These are phyloP conservation scores for Argyrosomus regius DNA, from an alignment of 2,797 vertebrate genomes.

Conservation along the genomic window DNA sequence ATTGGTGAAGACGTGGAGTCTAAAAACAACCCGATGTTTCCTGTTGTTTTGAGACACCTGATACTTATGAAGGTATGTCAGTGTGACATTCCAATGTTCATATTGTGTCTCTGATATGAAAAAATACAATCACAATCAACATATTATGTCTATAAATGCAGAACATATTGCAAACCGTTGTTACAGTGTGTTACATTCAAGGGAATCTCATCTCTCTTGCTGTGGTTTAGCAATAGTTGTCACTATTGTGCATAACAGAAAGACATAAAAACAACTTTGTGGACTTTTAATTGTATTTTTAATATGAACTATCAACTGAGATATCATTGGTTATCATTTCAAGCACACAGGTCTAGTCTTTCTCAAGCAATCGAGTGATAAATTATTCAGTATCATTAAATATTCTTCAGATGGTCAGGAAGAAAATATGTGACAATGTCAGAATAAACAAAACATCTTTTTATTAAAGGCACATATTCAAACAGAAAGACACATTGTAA, in stretches of 20 bases:
- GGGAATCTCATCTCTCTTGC: background rate
- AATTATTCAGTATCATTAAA: background rate
- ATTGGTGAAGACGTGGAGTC: background rate
- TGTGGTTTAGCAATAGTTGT: background rate
- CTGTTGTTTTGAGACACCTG: background rate
- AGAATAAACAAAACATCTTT: conserved; percentile 6
- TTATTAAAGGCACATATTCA: background rate
- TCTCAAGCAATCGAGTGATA: background rate
- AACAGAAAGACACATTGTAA: background rate
- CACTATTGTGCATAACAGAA: background rate
- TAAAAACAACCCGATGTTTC: background rate
- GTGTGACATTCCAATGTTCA: background rate
- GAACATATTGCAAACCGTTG: background rate
- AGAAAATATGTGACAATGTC: background rate
- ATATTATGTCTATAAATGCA: background rate
- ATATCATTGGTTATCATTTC: no score
- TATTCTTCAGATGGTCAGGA: background rate
- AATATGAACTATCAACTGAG: background rate
- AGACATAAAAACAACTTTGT: background rate
- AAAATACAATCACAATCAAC: background rate
- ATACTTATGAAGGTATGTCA: background rate
- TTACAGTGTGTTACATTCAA: background rate
- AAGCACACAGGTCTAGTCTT: no score
- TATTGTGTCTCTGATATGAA: background rate
- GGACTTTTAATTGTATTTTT: background rate